A percentile compares a stretch with the other conserved stretches of the same genome.
Evolutionary conservation across 2,113 vertebrate genomes (phyloP).

Genomic region (Coptodon bakossiorum): DNA sequence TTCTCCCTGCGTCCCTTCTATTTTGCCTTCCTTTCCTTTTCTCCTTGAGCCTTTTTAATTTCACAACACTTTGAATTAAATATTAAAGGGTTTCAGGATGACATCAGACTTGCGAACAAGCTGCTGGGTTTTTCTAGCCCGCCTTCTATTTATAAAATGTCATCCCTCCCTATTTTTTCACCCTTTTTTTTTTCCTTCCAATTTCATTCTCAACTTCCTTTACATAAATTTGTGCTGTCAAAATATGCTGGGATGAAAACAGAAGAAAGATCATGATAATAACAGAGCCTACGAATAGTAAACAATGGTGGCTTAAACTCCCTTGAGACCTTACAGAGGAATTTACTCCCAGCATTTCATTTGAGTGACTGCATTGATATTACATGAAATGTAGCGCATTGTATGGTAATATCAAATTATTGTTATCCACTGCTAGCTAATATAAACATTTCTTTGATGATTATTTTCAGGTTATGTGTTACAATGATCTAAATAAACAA

Average conservation of each 20-base stretch:
- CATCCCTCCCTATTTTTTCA: not conserved
- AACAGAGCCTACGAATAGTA: not conserved
- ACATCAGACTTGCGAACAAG: conserved; percentile 65
- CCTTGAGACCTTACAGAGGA: not conserved
- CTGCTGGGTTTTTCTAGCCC: conserved; percentile 29
- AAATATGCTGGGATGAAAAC: not conserved
- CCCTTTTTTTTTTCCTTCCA: not conserved
- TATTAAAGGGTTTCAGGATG: conserved; percentile 62
- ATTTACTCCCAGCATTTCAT: not conserved
- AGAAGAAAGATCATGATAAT: not conserved
- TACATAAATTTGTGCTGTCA: not conserved
- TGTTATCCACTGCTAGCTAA: not conserved
- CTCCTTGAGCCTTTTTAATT: conserved; percentile 63
- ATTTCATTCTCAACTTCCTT: not conserved
- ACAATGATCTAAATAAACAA: not conserved
- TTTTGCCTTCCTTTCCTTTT: not conserved
- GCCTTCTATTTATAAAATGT: conserved; percentile 1
- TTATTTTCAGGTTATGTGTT: not conserved
- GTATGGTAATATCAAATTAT: not conserved
- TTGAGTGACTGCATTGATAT: not conserved
- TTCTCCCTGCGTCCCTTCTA: not conserved
- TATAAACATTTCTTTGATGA: not conserved
- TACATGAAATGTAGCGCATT: not conserved
- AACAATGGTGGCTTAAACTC: not conserved
- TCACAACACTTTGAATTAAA: conserved; percentile 61